phyloP scores from a whole-genome alignment of 2,113 vertebrate genomes.

The Helogale parvula region DNA sequence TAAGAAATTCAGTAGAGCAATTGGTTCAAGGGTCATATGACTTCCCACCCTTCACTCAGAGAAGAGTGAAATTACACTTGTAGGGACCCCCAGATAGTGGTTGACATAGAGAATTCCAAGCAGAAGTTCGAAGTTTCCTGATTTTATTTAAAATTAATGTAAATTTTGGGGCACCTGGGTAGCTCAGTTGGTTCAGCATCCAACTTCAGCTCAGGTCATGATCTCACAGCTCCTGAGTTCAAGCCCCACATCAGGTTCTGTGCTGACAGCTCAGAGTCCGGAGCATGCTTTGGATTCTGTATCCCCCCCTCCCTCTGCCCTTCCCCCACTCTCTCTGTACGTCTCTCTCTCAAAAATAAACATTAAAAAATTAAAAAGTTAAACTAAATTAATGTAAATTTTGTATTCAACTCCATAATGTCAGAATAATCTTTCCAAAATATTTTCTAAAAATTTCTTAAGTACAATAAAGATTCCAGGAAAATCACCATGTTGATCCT shows the following conservation, averaged over 20 bases:
- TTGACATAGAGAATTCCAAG: background rate
- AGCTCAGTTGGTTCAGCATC: too few species aligned
- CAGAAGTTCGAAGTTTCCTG: background rate
- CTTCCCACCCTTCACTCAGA: background rate
- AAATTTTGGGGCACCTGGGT: background rate
- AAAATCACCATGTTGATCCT: background rate
- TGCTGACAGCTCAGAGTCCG: too few species aligned
- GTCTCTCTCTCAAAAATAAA: background rate
- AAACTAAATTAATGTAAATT: background rate
- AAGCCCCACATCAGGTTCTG: too few species aligned
- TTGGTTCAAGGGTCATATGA: background rate
- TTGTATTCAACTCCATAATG: background rate
- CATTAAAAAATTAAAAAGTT: too few species aligned
- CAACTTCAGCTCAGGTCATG: too few species aligned
- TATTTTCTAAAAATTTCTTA: background rate
- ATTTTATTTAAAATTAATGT: conserved; percentile 30
- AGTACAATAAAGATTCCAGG: background rate
- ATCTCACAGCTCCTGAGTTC: too few species aligned
- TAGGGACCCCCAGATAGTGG: background rate
- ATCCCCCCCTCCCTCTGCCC: too few species aligned
- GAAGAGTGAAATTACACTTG: background rate
- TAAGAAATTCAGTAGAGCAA: background rate
- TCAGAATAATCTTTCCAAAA: conserved; percentile 25
- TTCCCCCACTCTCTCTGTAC: too few species aligned
- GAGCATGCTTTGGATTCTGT: too few species aligned